phyloP scores from a whole-genome alignment of 2,113 vertebrate genomes.

The Crotophaga sulcirostris region DNA sequence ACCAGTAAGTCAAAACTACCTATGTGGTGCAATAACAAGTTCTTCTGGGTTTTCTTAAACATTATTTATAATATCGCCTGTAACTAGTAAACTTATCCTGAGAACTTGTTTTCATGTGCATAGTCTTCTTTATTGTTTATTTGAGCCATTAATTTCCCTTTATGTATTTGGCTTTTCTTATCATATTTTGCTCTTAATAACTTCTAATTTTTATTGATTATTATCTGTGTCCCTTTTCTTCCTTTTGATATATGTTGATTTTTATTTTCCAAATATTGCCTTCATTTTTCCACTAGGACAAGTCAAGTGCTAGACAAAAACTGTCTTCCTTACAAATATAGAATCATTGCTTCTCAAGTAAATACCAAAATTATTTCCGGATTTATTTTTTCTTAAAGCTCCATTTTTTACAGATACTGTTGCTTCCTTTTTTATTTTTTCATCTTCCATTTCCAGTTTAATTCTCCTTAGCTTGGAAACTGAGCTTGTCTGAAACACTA shows the following conservation, averaged over 20 bases:
- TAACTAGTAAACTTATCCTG: not conserved
- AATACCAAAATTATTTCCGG: not conserved
- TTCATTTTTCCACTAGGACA: not conserved
- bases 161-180: not conserved
- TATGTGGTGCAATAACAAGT: not conserved
- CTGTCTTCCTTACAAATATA: not conserved
- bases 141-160: not conserved
- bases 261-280: not conserved
- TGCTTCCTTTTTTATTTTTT: not conserved
- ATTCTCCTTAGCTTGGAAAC: not conserved
- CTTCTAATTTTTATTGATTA: not conserved
- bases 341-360: not conserved
- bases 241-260: not conserved
- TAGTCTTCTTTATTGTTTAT: not conserved
- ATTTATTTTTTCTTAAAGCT: not conserved
- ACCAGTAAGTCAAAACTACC: not conserved
- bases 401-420: not conserved
- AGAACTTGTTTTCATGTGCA: not conserved
- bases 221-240: not conserved
- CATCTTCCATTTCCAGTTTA: not conserved
- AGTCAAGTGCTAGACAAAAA: not conserved
- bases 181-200: not conserved
- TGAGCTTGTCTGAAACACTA: not conserved
- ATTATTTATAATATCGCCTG: not conserved
- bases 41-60: not conserved